These are phyloP conservation scores for Spatula versicolor DNA, from an alignment of 2,797 vertebrate genomes.

Conservation along the genomic window DNA sequence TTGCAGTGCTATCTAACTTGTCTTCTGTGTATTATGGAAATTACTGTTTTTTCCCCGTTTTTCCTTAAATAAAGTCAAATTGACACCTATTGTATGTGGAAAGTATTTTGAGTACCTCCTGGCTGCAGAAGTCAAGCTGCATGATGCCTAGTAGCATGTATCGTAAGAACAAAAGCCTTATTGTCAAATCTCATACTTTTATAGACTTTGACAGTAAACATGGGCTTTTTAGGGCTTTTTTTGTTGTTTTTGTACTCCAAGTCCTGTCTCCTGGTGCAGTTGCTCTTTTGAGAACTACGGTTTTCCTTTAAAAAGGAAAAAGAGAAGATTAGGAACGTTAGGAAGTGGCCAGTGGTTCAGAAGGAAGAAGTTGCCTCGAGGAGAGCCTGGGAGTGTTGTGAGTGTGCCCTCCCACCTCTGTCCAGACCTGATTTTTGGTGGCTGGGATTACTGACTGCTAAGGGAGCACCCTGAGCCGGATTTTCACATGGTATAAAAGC, in stretches of 20 bases:
- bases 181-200: constrained; percentile 45
- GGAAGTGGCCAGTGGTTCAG: rapidly evolving
- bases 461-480: neutral
- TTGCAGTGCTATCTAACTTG: constrained; percentile 91
- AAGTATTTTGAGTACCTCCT: constrained; percentile 68
- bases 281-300: neutral
- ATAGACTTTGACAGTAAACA: constrained; percentile 37
- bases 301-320: neutral
- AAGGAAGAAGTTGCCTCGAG: neutral
- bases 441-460: rapidly evolving
- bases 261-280: neutral
- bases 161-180: neutral
- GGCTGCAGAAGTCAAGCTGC: constrained; percentile 37
- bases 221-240: constrained; percentile 16
- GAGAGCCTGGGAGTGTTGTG: neutral
- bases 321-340: neutral
- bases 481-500: rapidly evolving
- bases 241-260: neutral
- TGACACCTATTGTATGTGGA: constrained; percentile 77
- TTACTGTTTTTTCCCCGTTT: constrained; percentile 86
- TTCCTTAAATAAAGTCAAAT: constrained; percentile 94
- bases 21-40: constrained; percentile 92
- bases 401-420: neutral
- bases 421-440: neutral
- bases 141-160: constrained; percentile 18